Conservation (phyloP, 2,113 vertebrate genomes). For the Maccullochella peelii region DNA sequence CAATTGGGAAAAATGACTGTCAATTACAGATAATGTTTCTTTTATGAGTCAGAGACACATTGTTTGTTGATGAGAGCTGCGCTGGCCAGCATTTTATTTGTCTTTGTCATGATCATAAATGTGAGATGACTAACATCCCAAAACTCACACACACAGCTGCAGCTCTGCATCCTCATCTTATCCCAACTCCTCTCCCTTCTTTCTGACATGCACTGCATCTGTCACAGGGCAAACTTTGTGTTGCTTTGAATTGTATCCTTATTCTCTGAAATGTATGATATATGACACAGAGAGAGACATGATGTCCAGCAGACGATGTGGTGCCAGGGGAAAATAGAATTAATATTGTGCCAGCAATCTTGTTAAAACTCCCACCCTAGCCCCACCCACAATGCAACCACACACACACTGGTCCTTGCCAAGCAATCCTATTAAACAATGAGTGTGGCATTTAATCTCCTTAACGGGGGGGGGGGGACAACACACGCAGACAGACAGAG, state of each 20-base stretch:
- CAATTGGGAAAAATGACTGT: conserved; percentile 13
- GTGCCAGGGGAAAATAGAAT: conserved; percentile 69
- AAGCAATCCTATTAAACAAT: conserved; percentile 80
- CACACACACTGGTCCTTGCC: conserved; percentile 54
- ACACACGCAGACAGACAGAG: conserved; percentile 53
- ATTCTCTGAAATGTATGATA: conserved; percentile 37
- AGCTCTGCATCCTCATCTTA: background rate
- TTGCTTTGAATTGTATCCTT: conserved; percentile 18
- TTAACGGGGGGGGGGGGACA: conserved; percentile 51
- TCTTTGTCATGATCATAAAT: conserved; percentile 17
- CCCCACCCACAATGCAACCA: conserved; percentile 54
- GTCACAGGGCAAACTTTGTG: conserved; percentile 18
- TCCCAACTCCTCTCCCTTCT: background rate
- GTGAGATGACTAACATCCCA: conserved; percentile 10
- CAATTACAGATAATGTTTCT: conserved; percentile 30
- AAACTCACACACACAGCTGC: background rate
- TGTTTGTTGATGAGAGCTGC: conserved; percentile 1
- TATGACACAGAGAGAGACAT: conserved; percentile 23
- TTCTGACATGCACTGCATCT: background rate
- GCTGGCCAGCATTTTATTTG: conserved; percentile 17
- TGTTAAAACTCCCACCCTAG: conserved; percentile 63
- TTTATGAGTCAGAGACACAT: conserved; percentile 18
- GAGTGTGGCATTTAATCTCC: conserved; percentile 71
- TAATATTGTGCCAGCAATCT: conserved; percentile 66
- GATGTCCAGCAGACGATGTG: conserved; percentile 53